A percentile compares a stretch with the other conserved stretches of the same genome.
These are phyloP conservation scores for Chrysodeixis includens DNA, from an alignment of 2,888 invertebrate species.

Conservation along the genomic window DNA sequence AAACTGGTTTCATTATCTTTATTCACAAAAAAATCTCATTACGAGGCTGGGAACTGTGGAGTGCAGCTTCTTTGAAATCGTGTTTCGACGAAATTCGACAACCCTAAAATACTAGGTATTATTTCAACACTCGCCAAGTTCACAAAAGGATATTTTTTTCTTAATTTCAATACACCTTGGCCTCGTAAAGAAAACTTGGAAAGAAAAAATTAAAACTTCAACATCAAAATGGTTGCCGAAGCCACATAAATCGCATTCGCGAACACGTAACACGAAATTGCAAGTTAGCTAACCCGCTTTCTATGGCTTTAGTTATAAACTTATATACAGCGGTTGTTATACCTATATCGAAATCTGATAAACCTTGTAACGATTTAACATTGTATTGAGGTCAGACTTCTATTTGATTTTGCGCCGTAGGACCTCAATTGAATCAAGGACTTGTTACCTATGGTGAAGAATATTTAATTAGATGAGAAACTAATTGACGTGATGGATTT, in stretches of 20 bases:
- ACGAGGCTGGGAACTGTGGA: not conserved
- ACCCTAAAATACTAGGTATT: not conserved
- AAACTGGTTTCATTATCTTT: slow-evolving; percentile 8
- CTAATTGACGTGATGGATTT: slow-evolving; percentile 33
- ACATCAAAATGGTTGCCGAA: slow-evolving; percentile 35
- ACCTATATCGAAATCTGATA: slow-evolving; percentile 52
- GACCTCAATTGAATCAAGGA: slow-evolving; percentile 42
- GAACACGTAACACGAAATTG: slow-evolving; percentile 55
- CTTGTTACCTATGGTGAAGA: slow-evolving; percentile 26
- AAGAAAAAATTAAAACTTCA: slow-evolving; percentile 26
- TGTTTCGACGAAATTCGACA: not conserved
- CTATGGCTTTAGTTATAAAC: slow-evolving; percentile 48
- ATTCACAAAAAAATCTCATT: slow-evolving; percentile 3
- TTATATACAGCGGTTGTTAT: slow-evolving; percentile 31
- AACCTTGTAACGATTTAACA: slow-evolving; percentile 58
- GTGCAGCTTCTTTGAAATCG: not conserved
- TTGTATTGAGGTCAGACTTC: slow-evolving; percentile 45
- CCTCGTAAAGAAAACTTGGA: not conserved
- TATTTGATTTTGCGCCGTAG: slow-evolving; percentile 30
- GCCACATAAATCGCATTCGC: slow-evolving; percentile 35
- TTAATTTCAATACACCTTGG: not conserved
- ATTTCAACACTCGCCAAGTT: not conserved
- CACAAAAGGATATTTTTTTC: not conserved
- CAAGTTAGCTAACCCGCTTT: slow-evolving; percentile 59
- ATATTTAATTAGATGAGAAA: slow-evolving; percentile 20